Percentiles rank a stretch among this genome's conserved stretches.
Conservation (phyloP, 2,113 vertebrate genomes). For the Anas platyrhynchos region DNA sequence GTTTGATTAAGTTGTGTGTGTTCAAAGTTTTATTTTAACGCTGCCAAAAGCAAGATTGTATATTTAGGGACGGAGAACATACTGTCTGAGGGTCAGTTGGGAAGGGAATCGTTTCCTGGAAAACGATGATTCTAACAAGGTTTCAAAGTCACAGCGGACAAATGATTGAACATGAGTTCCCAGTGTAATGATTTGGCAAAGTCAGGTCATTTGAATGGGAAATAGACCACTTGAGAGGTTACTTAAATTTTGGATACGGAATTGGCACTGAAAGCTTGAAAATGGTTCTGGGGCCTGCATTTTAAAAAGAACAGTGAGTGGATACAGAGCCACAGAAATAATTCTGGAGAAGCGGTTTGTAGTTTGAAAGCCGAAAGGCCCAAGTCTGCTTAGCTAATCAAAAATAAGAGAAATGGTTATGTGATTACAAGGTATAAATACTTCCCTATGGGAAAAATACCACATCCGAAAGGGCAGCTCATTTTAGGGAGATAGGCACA, state of each 20-base stretch:
- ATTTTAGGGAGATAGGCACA: not conserved
- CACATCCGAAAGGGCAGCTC: not conserved
- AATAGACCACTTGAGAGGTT: not conserved
- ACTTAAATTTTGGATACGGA: slow-evolving; percentile 10
- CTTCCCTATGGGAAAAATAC: not conserved
- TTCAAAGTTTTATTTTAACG: not conserved
- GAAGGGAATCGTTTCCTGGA: not conserved
- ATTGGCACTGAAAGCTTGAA: not conserved
- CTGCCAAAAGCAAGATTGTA: not conserved
- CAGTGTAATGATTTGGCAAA: slow-evolving; percentile 3
- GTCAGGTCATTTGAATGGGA: not conserved
- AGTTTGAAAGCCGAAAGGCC: not conserved
- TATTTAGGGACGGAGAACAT: not conserved
- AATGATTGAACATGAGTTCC: not conserved
- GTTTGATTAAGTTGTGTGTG: not conserved
- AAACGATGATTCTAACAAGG: not conserved
- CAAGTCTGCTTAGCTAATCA: not conserved
- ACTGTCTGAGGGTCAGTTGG: not conserved
- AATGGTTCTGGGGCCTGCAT: not conserved
- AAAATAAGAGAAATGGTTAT: not conserved
- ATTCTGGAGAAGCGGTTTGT: not conserved
- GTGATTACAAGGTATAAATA: not conserved
- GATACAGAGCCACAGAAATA: not conserved
- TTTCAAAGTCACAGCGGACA: not conserved
- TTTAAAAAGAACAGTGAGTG: not conserved